A percentile compares a stretch with the other conserved stretches of the same genome.
Evolutionary conservation across 64 coral and sea anemone genomes (phyloP).

Genomic region (Stichodactyla mertensii): DNA sequence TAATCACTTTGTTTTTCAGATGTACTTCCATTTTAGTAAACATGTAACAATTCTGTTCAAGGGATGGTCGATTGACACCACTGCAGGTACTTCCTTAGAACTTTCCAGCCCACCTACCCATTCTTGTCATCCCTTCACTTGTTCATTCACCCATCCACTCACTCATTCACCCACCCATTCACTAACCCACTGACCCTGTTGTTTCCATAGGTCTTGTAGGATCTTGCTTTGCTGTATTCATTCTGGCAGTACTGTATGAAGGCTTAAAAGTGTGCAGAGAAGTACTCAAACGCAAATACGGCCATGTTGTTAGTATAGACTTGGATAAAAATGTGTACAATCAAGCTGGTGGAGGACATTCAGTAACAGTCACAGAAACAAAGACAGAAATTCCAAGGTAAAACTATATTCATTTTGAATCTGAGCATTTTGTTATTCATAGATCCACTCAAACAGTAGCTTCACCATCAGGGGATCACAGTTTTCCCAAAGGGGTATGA

Average conservation of each 20-base stretch:
- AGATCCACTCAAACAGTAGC: no score
- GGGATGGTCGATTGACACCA: constrained; percentile 59
- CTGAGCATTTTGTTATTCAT: no score
- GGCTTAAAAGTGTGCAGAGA: constrained; percentile 90
- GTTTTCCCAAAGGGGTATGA: no score
- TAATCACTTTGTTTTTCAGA: constrained; percentile 26
- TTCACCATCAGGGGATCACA: no score
- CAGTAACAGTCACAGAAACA: constrained; percentile 71
- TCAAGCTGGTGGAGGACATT: constrained; percentile 22
- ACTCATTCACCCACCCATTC: no score
- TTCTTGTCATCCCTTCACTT: no score
- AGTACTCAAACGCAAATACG: constrained; percentile 70
- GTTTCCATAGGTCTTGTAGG: constrained; percentile 60
- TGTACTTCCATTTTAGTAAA: constrained; percentile 68
- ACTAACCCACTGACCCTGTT: no score
- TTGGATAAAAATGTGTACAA: constrained; percentile 39
- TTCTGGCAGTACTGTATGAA: constrained; percentile 88
- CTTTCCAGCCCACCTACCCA: background rate
- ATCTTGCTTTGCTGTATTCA: constrained; percentile 81
- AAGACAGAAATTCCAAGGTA: constrained; percentile 59
- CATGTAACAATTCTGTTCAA: constrained; percentile 78
- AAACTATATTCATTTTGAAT: background rate
- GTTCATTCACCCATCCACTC: no score
- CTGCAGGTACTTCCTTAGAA: constrained; percentile 38
- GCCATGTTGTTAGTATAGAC: constrained; percentile 61